Evolutionary conservation across 1,140 invertebrate genomes (phyloP).

Genomic region (Steinernema khuongi): DNA sequence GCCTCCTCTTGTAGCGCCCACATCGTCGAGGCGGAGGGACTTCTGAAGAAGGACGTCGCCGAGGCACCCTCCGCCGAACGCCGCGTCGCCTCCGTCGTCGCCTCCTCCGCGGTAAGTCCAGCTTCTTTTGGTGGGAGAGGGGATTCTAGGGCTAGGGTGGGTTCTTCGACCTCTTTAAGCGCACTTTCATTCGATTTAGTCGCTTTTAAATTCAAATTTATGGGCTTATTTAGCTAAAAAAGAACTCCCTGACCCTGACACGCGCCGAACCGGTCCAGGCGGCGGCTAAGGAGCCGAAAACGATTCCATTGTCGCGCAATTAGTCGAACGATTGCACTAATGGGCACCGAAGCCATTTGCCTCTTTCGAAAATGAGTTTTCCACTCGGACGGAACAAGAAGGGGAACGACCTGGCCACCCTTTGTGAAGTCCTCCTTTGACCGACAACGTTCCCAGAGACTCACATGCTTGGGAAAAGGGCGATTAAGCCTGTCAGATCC

Average conservation of each 20-base stretch:
- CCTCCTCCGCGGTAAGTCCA: not conserved
- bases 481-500: too few species aligned
- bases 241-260: not conserved
- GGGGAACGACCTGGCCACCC: too few species aligned
- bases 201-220: too few species aligned
- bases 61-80: not conserved
- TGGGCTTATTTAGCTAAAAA: too few species aligned
- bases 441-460: too few species aligned
- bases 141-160: too few species aligned
- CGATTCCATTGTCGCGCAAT: slow-evolving; percentile 10
- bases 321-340: slow-evolving; percentile 15
- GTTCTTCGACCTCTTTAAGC: too few species aligned
- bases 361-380: not conserved
- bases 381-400: not conserved
- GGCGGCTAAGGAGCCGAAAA: not conserved
- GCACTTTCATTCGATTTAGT: too few species aligned
- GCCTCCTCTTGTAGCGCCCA: not conserved
- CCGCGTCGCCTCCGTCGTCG: not conserved
- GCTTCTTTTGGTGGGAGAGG: not conserved
- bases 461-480: too few species aligned
- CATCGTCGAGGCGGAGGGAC: not conserved
- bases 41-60: slow-evolving; percentile 11
- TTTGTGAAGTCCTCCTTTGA: too few species aligned
- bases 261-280: not conserved
- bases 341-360: slow-evolving; percentile 10